These are phyloP conservation scores for Dryococelus australis DNA, from an alignment of 2,888 invertebrate genomes.

Conservation along the genomic window DNA sequence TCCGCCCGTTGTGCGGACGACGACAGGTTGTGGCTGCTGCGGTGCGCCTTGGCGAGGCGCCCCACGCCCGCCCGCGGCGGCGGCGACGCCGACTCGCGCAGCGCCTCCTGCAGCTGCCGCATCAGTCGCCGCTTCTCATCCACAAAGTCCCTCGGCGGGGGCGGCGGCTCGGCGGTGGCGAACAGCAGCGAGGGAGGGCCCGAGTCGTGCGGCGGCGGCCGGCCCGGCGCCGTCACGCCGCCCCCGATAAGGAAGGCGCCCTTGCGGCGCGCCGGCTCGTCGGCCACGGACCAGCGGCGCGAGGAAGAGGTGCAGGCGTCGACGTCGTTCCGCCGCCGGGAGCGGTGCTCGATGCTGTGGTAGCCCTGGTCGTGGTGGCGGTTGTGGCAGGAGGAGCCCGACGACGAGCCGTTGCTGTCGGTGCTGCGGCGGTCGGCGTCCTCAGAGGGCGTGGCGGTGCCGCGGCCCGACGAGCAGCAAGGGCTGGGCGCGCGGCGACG, in stretches of 20 bases:
- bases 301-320: slow-evolving; percentile 13
- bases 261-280: slow-evolving; percentile 25
- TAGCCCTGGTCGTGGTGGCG: slow-evolving; percentile 33
- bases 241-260: slow-evolving; percentile 41
- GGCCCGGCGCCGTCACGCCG: slow-evolving; percentile 32
- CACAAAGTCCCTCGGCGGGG: neutral
- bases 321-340: neutral
- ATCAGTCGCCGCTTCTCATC: slow-evolving; percentile 31
- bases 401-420: slow-evolving; percentile 44
- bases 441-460: slow-evolving; percentile 44
- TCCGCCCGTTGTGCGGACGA: slow-evolving; percentile 32
- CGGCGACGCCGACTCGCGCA: slow-evolving; percentile 32
- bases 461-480: slow-evolving; percentile 43
- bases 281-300: slow-evolving; percentile 40
- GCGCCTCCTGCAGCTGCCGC: slow-evolving; percentile 38
- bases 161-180: neutral
- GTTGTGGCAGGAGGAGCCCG: slow-evolving; percentile 28
- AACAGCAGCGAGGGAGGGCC: slow-evolving; percentile 40
- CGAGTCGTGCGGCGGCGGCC: neutral
- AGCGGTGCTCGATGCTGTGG: slow-evolving; percentile 39
- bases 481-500: slow-evolving; percentile 37
- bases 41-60: slow-evolving; percentile 30
- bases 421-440: slow-evolving; percentile 46
- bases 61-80: slow-evolving; percentile 5
- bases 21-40: slow-evolving; percentile 34